These are phyloP conservation scores for Brevimyrus niger DNA, from an alignment of 2,113 vertebrate genomes.

Conservation along the genomic window DNA sequence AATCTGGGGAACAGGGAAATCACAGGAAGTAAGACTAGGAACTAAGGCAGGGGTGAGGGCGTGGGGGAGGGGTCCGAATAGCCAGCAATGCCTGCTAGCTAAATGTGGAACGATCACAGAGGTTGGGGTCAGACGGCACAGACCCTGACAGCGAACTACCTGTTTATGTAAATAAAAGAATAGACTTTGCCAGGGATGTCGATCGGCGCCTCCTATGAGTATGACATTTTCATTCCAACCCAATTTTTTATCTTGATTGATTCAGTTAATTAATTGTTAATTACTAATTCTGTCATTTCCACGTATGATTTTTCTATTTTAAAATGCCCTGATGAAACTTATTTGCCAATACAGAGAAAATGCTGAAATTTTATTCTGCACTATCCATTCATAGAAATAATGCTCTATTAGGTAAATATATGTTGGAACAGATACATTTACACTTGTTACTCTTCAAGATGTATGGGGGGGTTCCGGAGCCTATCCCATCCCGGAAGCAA, in stretches of 20 bases:
- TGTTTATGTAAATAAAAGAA: not conserved
- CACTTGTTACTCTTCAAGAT: not conserved
- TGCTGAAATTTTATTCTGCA: not conserved
- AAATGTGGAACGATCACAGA: too few species aligned
- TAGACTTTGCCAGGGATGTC: not conserved
- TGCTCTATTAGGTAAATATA: not conserved
- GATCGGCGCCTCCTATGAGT: not conserved
- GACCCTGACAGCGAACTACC: not conserved
- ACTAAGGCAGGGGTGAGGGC: too few species aligned
- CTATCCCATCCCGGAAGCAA: too few species aligned
- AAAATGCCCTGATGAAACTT: not conserved
- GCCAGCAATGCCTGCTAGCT: too few species aligned
- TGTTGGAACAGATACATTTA: not conserved
- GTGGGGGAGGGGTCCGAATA: too few species aligned
- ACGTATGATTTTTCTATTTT: not conserved
- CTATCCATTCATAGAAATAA: not conserved
- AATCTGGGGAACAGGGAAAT: too few species aligned
- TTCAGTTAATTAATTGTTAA: not conserved
- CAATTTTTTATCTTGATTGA: not conserved
- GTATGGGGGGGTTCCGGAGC: too few species aligned
- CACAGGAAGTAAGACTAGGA: too few species aligned
- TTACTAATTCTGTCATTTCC: not conserved
- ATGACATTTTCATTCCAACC: not conserved
- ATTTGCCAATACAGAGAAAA: not conserved
- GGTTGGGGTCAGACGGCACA: too few species aligned